A percentile compares a stretch with the other conserved stretches of the same genome.
phyloP scores from a whole-genome alignment of 2,888 invertebrate genomes.

The Biston betularia region DNA sequence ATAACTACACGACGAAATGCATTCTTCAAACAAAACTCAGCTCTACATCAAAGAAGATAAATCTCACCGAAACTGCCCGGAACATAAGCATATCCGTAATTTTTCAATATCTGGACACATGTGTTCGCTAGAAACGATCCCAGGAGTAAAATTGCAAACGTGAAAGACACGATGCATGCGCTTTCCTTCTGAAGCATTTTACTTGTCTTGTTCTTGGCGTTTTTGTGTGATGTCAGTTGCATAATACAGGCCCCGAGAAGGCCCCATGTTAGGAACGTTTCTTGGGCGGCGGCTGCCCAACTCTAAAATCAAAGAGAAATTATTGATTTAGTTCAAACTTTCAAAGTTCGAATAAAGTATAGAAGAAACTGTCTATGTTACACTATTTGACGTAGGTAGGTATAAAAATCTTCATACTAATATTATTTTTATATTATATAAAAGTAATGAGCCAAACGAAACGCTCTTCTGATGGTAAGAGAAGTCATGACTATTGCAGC shows the following conservation, averaged over 20 bases:
- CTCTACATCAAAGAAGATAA: background rate
- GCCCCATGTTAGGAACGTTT: slow-evolving; percentile 96
- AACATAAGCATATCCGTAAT: slow-evolving; percentile 90
- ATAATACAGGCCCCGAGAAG: slow-evolving; percentile 92
- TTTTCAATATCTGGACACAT: slow-evolving; percentile 91
- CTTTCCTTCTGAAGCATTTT: slow-evolving; percentile 79
- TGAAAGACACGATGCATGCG: slow-evolving; percentile 84
- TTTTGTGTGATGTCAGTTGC: slow-evolving; percentile 92
- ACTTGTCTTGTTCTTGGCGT: slow-evolving; percentile 87
- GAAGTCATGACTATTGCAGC: too few relatives aligned
- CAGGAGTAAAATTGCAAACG: slow-evolving; percentile 90
- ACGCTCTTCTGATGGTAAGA: too few relatives aligned
- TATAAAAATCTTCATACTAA: too few relatives aligned
- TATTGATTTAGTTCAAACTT: background rate
- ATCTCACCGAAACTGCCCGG: slow-evolving; percentile 95
- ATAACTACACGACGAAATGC: background rate
- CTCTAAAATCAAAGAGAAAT: slow-evolving; percentile 79
- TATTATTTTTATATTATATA: too few relatives aligned
- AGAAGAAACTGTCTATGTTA: too few relatives aligned
- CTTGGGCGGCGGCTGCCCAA: slow-evolving; percentile 96
- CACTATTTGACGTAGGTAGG: too few relatives aligned
- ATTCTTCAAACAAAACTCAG: background rate
- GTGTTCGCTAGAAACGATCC: slow-evolving; percentile 93
- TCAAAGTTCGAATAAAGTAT: background rate
- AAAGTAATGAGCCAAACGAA: too few relatives aligned